Percentiles rank a stretch among this genome's conserved stretches.
phyloP scores from a whole-genome alignment of 2,888 invertebrate genomes.

The Pollenia angustigena region DNA sequence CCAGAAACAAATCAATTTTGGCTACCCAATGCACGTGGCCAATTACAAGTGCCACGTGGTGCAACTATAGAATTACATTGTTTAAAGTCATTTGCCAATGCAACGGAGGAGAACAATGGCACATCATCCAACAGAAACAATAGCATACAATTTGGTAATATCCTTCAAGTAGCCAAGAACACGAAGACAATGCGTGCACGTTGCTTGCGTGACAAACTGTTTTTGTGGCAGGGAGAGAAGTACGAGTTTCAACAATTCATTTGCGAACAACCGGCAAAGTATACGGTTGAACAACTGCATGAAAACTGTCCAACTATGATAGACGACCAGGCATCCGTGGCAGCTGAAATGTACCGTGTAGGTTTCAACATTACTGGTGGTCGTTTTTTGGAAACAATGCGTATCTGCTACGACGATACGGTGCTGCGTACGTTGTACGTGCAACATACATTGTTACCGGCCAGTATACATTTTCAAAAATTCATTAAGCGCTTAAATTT shows the following conservation, averaged over 20 bases:
- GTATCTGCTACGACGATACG: slow-evolving; percentile 83
- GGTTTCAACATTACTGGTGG: slow-evolving; percentile 81
- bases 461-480: slow-evolving; percentile 83
- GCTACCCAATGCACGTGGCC: slow-evolving; percentile 78
- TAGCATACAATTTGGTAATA: slow-evolving; percentile 24
- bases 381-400: slow-evolving; percentile 82
- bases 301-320: slow-evolving; percentile 74
- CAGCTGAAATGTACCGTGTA: slow-evolving; percentile 80
- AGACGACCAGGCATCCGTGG: slow-evolving; percentile 74
- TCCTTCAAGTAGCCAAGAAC: slow-evolving; percentile 58
- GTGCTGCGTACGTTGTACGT: slow-evolving; percentile 82
- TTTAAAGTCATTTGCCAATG: slow-evolving; percentile 74
- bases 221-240: slow-evolving; percentile 75
- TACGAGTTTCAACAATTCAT: slow-evolving; percentile 76
- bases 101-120: slow-evolving; percentile 34
- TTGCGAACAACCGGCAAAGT: slow-evolving; percentile 76
- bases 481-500: slow-evolving; percentile 81
- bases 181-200: slow-evolving; percentile 74
- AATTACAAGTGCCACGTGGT: slow-evolving; percentile 78
- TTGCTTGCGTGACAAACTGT: slow-evolving; percentile 77
- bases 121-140: slow-evolving; percentile 12
- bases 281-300: slow-evolving; percentile 76
- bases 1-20: slow-evolving; percentile 81
- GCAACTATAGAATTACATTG: slow-evolving; percentile 81
- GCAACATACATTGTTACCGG: slow-evolving; percentile 81